Percentiles rank a stretch among this genome's conserved stretches.
Evolutionary conservation across 1,140 invertebrate genomes (phyloP).

Genomic region (Papilio polytes): DNA sequence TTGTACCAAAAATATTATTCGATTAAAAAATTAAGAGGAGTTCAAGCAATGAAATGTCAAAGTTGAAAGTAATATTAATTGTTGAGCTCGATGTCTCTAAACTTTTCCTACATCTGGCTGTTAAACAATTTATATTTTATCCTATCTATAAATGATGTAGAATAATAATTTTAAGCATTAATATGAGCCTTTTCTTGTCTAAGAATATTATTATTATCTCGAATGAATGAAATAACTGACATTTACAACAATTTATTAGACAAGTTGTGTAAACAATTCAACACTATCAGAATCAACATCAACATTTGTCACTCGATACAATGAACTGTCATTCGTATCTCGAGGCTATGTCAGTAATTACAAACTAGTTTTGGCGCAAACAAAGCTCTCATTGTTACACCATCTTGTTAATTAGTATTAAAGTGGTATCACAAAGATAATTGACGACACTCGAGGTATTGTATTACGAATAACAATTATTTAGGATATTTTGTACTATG

Average conservation of each 20-base stretch:
- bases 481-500: not conserved
- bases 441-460: constrained; percentile 9
- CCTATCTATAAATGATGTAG: too few species aligned
- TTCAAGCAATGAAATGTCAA: too few species aligned
- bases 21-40: too few species aligned
- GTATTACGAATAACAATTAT: not conserved
- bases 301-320: constrained; percentile 25
- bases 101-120: too few species aligned
- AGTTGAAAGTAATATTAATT: too few species aligned
- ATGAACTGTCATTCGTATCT: constrained; percentile 30
- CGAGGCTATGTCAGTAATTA: constrained; percentile 25
- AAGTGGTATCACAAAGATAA: constrained; percentile 27
- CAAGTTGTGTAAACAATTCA: constrained; percentile 19
- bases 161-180: too few species aligned
- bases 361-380: constrained; percentile 28
- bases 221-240: not conserved
- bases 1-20: too few species aligned
- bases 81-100: too few species aligned
- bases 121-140: too few species aligned
- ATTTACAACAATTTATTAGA: constrained; percentile 4
- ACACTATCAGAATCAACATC: constrained; percentile 25
- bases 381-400: constrained; percentile 28
- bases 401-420: constrained; percentile 33
- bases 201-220: not conserved
- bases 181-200: too few species aligned